Conservation (phyloP, 2,888 invertebrate genomes). For the Mechanitis mazaeus region DNA sequence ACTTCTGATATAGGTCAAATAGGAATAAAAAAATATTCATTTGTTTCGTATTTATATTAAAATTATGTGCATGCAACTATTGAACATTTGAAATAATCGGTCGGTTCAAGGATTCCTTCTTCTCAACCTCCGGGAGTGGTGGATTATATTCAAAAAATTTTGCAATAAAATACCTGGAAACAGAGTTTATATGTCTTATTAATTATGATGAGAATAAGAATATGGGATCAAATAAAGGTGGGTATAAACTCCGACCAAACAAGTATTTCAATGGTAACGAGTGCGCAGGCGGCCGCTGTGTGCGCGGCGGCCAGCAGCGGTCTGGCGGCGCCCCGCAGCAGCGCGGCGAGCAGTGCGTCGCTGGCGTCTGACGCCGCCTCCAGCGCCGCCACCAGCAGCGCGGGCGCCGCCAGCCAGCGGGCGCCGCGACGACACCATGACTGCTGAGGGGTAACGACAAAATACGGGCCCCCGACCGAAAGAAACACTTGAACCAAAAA, state of each 20-base stretch:
- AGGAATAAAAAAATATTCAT: neutral
- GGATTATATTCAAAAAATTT: conserved; percentile 66
- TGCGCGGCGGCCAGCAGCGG: conserved; percentile 45
- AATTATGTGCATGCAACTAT: conserved; percentile 1
- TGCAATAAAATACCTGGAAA: conserved; percentile 66
- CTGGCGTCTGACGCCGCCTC: conserved; percentile 64
- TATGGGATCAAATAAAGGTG: conserved; percentile 9
- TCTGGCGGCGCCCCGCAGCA: conserved; percentile 48
- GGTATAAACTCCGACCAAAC: conserved; percentile 45
- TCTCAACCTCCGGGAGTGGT: conserved; percentile 36
- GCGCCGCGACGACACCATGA: conserved; percentile 69
- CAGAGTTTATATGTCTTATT: conserved; percentile 3
- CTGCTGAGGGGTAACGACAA: conserved; percentile 35
- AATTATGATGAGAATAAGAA: neutral
- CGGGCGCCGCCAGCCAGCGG: conserved; percentile 66
- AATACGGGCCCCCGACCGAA: too few species aligned
- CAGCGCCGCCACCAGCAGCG: conserved; percentile 58
- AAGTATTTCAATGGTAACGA: conserved; percentile 64
- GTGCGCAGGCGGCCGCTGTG: conserved; percentile 49
- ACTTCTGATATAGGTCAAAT: too few species aligned
- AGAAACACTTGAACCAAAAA: too few species aligned
- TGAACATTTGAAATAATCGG: conserved; percentile 10
- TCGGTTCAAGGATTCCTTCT: conserved; percentile 23
- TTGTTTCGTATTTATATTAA: neutral
- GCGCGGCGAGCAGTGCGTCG: conserved; percentile 58